A percentile compares a stretch with the other conserved stretches of the same genome.
Conservation (phyloP, 2,888 invertebrate genomes). For the Cephonodes hylas region DNA sequence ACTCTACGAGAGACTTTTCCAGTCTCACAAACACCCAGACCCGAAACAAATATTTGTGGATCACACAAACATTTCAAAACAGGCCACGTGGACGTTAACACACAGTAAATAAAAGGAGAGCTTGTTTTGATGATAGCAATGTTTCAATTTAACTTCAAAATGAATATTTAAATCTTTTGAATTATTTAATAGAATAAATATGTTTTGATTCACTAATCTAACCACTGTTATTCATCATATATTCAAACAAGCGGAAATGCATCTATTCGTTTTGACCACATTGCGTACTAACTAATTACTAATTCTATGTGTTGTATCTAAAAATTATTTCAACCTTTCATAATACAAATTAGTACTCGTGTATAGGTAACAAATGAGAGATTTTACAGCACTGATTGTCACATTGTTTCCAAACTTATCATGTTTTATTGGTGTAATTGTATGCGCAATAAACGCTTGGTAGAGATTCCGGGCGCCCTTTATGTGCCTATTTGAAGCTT, state of each 20-base stretch:
- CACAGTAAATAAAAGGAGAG: too few species aligned
- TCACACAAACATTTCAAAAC: too few species aligned
- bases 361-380: neutral
- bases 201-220: neutral
- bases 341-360: neutral
- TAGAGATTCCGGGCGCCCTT: neutral
- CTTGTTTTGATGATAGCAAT: neutral
- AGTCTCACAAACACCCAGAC: too few species aligned
- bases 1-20: too few species aligned
- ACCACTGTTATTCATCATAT: neutral
- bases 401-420: constrained; percentile 18
- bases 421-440: constrained; percentile 17
- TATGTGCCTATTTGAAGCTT: too few species aligned
- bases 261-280: neutral
- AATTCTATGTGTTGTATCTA: neutral
- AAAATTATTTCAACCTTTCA: neutral
- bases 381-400: neutral
- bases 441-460: neutral
- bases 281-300: neutral
- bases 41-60: too few species aligned
- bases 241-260: neutral
- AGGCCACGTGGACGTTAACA: too few species aligned
- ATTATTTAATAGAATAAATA: neutral
- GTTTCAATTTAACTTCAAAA: neutral
- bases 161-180: neutral